Evolutionary conservation across 2,888 invertebrate species (phyloP).

Genomic region (Heliconius erato): DNA sequence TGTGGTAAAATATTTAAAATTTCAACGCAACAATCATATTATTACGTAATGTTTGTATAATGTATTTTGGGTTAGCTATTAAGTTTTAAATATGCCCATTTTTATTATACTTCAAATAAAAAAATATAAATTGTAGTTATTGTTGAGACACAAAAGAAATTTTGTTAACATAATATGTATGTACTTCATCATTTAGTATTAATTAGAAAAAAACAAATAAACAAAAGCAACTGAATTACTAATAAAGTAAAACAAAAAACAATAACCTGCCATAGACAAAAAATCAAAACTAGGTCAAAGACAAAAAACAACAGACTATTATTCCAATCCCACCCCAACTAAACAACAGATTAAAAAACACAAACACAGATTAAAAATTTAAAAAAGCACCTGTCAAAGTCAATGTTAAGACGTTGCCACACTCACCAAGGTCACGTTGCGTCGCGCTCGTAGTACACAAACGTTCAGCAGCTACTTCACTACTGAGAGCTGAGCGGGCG

Average conservation of each 20-base stretch:
- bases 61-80: not conserved
- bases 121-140: not conserved
- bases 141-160: not conserved
- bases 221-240: too few relatives aligned
- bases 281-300: not conserved
- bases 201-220: not conserved
- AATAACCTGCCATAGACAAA: not conserved
- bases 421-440: constrained; percentile 67
- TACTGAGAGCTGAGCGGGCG: constrained; percentile 72
- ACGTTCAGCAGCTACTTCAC: constrained; percentile 70
- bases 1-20: not conserved
- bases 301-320: not conserved
- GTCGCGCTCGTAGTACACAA: constrained; percentile 64
- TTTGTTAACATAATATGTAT: too few relatives aligned
- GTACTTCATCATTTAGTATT: too few relatives aligned
- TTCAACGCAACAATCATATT: not conserved
- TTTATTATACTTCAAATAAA: not conserved
- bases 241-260: not conserved
- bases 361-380: not conserved
- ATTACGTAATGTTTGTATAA: constrained; percentile 1
- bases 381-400: constrained; percentile 29
- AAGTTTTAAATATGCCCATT: not conserved
- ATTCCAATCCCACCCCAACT: not conserved
- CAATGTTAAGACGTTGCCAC: constrained; percentile 27
- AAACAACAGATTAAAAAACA: constrained; percentile 22